Percentiles rank a stretch among this genome's conserved stretches.
These are phyloP conservation scores for Grantiella picta DNA, from an alignment of 2,113 vertebrate species.

Conservation along the genomic window DNA sequence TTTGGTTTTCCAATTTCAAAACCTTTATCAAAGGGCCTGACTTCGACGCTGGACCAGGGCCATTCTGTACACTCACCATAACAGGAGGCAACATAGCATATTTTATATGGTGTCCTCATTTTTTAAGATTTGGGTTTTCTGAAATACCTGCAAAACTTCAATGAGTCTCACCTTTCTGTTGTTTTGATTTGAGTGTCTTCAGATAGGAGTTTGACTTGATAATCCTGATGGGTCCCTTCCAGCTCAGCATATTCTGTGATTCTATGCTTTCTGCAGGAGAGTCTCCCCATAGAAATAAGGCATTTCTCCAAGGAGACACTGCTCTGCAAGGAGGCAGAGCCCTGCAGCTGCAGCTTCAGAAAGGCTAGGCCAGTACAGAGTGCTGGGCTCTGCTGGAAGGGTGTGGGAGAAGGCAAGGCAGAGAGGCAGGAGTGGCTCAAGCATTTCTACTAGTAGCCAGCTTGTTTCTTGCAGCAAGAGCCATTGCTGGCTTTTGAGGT, in stretches of 20 bases:
- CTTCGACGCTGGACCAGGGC: background rate
- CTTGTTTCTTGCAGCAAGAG: background rate
- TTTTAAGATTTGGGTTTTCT: background rate
- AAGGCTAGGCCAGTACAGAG: background rate
- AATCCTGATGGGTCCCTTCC: background rate
- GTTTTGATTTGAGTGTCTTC: background rate
- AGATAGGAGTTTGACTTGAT: background rate
- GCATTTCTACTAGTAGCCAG: background rate
- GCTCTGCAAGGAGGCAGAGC: background rate
- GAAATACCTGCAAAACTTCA: background rate
- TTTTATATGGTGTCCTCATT: background rate
- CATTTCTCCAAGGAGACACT: background rate
- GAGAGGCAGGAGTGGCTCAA: background rate
- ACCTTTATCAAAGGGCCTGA: background rate
- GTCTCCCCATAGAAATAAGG: background rate
- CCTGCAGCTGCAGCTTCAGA: background rate
- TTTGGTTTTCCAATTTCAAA: background rate
- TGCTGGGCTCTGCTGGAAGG: background rate
- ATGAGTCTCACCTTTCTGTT: background rate
- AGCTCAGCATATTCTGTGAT: background rate
- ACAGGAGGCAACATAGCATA: background rate
- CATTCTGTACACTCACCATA: accelerated
- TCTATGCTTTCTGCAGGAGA: background rate
- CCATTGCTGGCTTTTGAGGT: background rate
- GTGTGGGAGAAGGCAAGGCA: background rate